Base-by-base conservation (phyloP, 2,888 invertebrate genomes). In the Diadromus collaris region DNA sequence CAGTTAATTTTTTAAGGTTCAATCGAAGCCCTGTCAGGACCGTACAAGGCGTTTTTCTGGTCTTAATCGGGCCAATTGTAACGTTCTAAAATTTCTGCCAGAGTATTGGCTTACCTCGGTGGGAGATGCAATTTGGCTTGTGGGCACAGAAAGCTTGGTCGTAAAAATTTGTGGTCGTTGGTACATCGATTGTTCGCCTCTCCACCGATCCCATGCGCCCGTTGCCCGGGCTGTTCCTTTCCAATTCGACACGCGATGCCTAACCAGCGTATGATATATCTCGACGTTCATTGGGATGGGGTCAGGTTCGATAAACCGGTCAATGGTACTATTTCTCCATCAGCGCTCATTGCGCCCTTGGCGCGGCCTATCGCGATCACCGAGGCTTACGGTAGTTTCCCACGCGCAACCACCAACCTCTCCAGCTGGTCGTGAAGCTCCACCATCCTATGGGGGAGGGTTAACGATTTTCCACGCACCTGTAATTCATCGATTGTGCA, bases 141-240 rank as follows among this genome's bases (percentile, higher is more conserved):
- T 65, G 21, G 27, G 10, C 29, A 54, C 32, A 32, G 34, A 7
- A 9, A 24, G 34, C 58, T 7, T 9, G 27, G 19, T 65, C 48
- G 58, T 73, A 65, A 73, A 73, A 73, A 58, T 73, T 60, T 38
- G 65, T 60, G 41, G 46, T 46, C 16, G 65, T 63, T 29, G 34
- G 34, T 34, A 34, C 21, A 21, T 34, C 60, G 46, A 13, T n/a
- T 21, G 5, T 60, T 5, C 34, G 24, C n/a, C 24, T 5, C 32
- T 32, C 34, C 19, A 2, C 16, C 44, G 44, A 19, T 48, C 21
- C 19, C 46, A 7, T 21, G 44, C 6, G n/a, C 1, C 0, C 44
- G 1, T 44, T 16, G 44, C 6, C n/a, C 48, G 48, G 19, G 2
- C n/a, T 48, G 34, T 34, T 48, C 21, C 46, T 48, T 48, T 19